Conservation (phyloP, 2,113 vertebrate species). For the Dunckerocampus dactyliophorus region DNA sequence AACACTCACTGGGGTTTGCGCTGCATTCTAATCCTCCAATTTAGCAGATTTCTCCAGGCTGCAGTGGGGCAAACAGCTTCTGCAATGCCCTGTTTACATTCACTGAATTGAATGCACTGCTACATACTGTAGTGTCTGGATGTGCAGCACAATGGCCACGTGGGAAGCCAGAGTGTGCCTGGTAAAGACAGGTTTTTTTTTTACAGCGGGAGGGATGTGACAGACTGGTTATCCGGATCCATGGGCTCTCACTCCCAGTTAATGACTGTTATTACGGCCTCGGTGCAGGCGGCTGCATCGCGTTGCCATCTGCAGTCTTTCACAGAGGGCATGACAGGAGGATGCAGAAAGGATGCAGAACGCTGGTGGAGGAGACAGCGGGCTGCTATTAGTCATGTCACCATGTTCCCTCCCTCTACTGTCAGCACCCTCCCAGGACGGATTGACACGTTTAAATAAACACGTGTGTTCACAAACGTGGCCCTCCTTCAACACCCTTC, state of each 20-base stretch:
- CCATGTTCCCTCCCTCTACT: constrained; percentile 23
- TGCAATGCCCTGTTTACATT: neutral
- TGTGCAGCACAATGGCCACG: neutral
- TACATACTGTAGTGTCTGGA: neutral
- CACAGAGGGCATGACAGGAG: constrained; percentile 21
- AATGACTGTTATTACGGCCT: constrained; percentile 57
- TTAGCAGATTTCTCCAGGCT: constrained; percentile 18
- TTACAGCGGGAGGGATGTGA: constrained; percentile 24
- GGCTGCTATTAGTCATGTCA: constrained; percentile 39
- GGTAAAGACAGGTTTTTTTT: neutral
- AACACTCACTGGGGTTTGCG: constrained; percentile 9
- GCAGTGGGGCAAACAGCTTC: neutral
- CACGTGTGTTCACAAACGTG: constrained; percentile 5
- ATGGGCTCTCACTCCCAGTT: constrained; percentile 44
- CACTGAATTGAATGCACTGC: neutral
- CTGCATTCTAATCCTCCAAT: constrained; percentile 16
- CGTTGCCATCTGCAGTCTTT: constrained; percentile 51
- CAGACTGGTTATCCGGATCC: constrained; percentile 45
- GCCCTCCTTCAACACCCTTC: too few relatives aligned
- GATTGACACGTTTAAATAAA: constrained; percentile 19
- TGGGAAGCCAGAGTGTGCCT: neutral
- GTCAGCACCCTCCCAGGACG: constrained; percentile 3
- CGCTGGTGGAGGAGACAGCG: constrained; percentile 18
- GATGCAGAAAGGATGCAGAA: constrained; percentile 6
- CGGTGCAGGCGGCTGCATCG: constrained; percentile 8